Percentiles rank a stretch among this genome's conserved stretches.
These are phyloP conservation scores for Echeneis naucrates DNA, from an alignment of 2,797 vertebrate genomes.

Conservation along the genomic window DNA sequence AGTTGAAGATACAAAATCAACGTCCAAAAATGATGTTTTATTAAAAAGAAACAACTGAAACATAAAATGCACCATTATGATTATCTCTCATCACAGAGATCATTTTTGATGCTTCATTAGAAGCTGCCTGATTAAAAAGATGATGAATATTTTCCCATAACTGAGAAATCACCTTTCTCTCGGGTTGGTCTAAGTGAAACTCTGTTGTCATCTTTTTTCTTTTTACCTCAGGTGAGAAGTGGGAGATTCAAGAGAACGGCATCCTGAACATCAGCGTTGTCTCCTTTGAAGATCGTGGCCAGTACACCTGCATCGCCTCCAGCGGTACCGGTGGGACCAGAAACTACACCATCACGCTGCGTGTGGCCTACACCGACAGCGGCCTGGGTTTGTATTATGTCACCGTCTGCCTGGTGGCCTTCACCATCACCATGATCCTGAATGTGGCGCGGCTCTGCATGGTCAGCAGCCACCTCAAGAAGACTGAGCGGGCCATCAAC, in stretches of 20 bases:
- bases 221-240: constrained; percentile 84
- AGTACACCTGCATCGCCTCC: constrained; percentile 87
- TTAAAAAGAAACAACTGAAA: no score
- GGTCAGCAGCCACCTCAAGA: constrained; percentile 95
- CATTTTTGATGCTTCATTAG: neutral
- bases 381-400: constrained; percentile 94
- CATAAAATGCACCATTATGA: no score
- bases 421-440: constrained; percentile 90
- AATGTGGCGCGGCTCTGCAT: constrained; percentile 93
- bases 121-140: neutral
- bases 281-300: constrained; percentile 90
- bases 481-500: constrained; percentile 94
- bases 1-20: no score
- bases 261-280: constrained; percentile 90
- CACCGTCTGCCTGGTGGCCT: constrained; percentile 91
- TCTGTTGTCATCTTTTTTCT: neutral
- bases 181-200: neutral
- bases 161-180: neutral
- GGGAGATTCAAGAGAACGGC: constrained; percentile 84
- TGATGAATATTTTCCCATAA: neutral
- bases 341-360: constrained; percentile 89
- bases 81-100: no score
- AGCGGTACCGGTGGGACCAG: constrained; percentile 45
- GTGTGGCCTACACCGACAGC: constrained; percentile 89
- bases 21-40: no score